A percentile compares a stretch with the other conserved stretches of the same genome.
Evolutionary conservation across 37 sponge, comb jelly and placozoan genomes (phyloP).

Genomic region (Axinella damicornis): DNA sequence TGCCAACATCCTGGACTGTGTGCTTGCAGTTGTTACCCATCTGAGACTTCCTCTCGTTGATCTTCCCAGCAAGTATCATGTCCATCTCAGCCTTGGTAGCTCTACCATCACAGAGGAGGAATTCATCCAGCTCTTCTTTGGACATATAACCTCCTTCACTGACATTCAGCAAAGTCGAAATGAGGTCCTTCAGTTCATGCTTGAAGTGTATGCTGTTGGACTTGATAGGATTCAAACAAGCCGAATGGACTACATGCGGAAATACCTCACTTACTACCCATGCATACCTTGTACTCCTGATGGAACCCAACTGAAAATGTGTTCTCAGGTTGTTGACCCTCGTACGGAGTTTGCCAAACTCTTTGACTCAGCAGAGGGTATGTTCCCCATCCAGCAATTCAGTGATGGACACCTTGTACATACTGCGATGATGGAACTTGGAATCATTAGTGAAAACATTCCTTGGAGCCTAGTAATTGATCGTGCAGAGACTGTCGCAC

Average conservation of each 20-base stretch:
- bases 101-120: slow-evolving; percentile 5
- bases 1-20: not conserved
- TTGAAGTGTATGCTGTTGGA: not conserved
- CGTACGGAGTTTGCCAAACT: slow-evolving; percentile 17
- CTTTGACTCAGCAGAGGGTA: slow-evolving; percentile 38
- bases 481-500: slow-evolving; percentile 16
- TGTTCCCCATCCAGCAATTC: slow-evolving; percentile 38
- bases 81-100: not conserved
- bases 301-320: slow-evolving; percentile 27
- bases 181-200: slow-evolving; percentile 15
- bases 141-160: not conserved
- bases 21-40: not conserved
- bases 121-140: slow-evolving; percentile 12
- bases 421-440: slow-evolving; percentile 33
- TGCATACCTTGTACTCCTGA: slow-evolving; percentile 67
- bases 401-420: not conserved
- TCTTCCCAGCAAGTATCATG: not conserved
- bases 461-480: slow-evolving; percentile 36
- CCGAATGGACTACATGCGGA: not conserved
- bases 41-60: slow-evolving; percentile 32
- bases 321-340: slow-evolving; percentile 39
- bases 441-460: slow-evolving; percentile 19
- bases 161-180: not conserved
- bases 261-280: slow-evolving; percentile 8
- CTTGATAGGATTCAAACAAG: not conserved